Conservation (phyloP, 2,797 vertebrate genomes). For the Margarornis squamiger region DNA sequence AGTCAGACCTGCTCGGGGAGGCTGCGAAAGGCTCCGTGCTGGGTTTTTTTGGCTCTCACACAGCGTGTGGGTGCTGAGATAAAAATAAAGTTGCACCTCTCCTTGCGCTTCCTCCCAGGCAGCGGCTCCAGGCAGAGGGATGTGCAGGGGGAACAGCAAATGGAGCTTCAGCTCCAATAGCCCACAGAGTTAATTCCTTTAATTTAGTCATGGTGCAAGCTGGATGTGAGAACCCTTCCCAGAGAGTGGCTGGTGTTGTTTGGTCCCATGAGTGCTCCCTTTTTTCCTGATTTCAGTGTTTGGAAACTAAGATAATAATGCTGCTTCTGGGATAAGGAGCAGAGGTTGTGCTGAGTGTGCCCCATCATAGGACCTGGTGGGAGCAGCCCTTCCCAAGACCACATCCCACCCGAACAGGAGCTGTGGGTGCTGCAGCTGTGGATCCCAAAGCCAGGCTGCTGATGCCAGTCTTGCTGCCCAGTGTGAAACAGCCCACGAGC, state of each 20-base stretch:
- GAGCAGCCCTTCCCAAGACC: neutral
- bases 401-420: neutral
- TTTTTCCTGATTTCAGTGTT: neutral
- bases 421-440: accelerated
- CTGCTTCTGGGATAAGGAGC: neutral
- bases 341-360: neutral
- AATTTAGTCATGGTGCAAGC: neutral
- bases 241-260: neutral
- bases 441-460: neutral
- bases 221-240: neutral
- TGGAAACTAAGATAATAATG: neutral
- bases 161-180: neutral
- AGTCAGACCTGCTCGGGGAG: constrained; percentile 7
- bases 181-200: neutral
- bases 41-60: neutral
- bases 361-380: no score
- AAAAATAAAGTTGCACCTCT: constrained; percentile 52
- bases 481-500: neutral
- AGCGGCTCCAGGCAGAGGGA: neutral
- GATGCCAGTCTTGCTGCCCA: neutral
- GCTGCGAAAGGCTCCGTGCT: neutral
- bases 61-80: constrained; percentile 21
- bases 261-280: neutral
- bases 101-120: neutral
- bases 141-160: neutral